phyloP scores from a whole-genome alignment of 1,140 invertebrate genomes.

The Conus betulinus region DNA sequence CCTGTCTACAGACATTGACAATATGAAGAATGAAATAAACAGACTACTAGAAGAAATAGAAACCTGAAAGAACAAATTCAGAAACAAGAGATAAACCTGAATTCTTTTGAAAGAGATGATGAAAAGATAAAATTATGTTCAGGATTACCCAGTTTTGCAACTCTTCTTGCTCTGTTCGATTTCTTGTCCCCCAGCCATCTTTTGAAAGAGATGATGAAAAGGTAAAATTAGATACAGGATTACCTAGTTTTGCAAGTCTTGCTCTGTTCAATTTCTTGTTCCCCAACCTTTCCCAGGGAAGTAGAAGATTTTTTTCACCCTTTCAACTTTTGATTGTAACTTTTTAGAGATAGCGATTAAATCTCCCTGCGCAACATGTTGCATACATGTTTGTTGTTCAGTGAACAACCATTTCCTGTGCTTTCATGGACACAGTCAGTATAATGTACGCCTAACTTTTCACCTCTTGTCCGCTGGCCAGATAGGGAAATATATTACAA shows the following conservation, averaged over 20 bases:
- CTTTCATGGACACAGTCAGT: no score
- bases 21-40: background rate
- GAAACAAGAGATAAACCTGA: background rate
- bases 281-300: background rate
- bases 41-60: background rate
- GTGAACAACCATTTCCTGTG: no score
- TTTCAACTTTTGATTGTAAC: background rate
- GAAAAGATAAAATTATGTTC: background rate
- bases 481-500: no score
- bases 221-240: background rate
- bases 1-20: no score
- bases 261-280: background rate
- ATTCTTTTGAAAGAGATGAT: background rate
- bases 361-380: slow-evolving; percentile 29
- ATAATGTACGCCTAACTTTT: no score
- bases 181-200: background rate
- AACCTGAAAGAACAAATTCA: background rate
- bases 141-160: background rate
- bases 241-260: background rate
- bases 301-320: background rate
- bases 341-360: slow-evolving; percentile 16
- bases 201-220: background rate
- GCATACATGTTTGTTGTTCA: slow-evolving; percentile 35
- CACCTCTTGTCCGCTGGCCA: no score
- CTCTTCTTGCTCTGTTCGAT: background rate